phyloP scores from a whole-genome alignment of 2,888 invertebrate species.

The Lydus trimaculatus region DNA sequence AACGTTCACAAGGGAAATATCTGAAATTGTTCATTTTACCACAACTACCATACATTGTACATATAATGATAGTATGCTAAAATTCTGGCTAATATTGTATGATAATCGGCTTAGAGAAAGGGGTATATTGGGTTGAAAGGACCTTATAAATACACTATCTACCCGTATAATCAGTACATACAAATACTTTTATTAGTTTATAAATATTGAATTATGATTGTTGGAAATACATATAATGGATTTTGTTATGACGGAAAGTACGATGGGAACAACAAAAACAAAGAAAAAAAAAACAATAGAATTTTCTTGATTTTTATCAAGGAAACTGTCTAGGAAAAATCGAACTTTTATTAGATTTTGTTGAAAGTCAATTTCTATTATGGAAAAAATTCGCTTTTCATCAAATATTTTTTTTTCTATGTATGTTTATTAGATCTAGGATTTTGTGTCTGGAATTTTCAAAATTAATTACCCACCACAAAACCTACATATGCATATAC shows the following conservation, averaged over 20 bases:
- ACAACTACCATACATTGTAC: neutral
- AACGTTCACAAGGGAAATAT: neutral
- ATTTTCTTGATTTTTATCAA: neutral
- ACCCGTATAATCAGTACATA: neutral
- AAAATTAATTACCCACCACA: slow-evolving; percentile 29
- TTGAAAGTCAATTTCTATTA: neutral
- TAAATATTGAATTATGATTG: neutral
- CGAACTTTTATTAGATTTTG: neutral
- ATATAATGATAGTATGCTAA: neutral
- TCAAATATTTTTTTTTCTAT: neutral
- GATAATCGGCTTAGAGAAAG: neutral
- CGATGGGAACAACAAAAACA: neutral
- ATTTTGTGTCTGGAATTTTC: slow-evolving; percentile 10
- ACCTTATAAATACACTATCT: neutral
- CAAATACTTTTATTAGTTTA: neutral
- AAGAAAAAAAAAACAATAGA: neutral
- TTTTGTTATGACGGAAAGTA: neutral
- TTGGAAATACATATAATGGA: neutral
- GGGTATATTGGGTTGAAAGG: neutral
- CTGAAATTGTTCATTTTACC: neutral
- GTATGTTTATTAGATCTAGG: neutral
- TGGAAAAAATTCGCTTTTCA: neutral
- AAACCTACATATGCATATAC: no score
- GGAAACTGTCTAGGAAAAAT: neutral
- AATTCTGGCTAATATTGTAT: slow-evolving; percentile 2